Conservation (phyloP, 2,113 vertebrate genomes). For the Archilochus colubris region DNA sequence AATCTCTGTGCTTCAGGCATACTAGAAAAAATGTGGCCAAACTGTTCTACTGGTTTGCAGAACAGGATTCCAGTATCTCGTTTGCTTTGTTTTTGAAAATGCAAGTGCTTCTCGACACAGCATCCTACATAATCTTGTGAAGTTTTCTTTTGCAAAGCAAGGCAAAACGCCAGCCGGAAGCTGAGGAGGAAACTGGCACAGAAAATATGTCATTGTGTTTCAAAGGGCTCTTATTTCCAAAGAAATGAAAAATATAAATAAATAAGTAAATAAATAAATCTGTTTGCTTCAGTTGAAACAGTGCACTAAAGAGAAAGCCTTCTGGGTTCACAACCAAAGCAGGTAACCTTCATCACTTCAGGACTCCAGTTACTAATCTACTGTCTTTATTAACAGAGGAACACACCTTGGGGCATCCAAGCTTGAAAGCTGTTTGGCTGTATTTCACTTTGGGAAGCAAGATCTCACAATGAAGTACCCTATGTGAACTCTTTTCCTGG, state of each 20-base stretch:
- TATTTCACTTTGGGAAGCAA: not conserved
- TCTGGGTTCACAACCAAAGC: not conserved
- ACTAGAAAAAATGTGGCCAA: slow-evolving; percentile 36
- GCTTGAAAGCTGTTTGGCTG: not conserved
- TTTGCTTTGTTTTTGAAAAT: slow-evolving; percentile 29
- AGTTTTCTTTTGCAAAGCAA: not conserved
- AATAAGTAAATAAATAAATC: not conserved
- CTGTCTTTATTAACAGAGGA: not conserved
- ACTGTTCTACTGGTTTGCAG: slow-evolving; percentile 30
- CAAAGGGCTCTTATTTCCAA: not conserved
- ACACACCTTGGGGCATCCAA: not conserved
- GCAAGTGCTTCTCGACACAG: not conserved
- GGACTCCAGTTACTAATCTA: not conserved
- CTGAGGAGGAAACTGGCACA: slow-evolving; percentile 37
- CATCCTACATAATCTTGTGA: not conserved
- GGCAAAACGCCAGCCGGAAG: slow-evolving; percentile 25
- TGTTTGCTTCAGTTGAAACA: not conserved
- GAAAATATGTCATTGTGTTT: slow-evolving; percentile 21
- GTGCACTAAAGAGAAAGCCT: not conserved
- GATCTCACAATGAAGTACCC: not conserved
- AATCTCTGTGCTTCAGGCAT: slow-evolving; percentile 37
- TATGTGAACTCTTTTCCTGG: not conserved
- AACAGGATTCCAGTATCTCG: slow-evolving; percentile 51
- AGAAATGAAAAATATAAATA: not conserved
- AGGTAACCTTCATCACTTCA: not conserved